A percentile compares a stretch with the other conserved stretches of the same genome.
phyloP scores from a whole-genome alignment of 1,140 invertebrate species.

The Philopotamus ludificatus region DNA sequence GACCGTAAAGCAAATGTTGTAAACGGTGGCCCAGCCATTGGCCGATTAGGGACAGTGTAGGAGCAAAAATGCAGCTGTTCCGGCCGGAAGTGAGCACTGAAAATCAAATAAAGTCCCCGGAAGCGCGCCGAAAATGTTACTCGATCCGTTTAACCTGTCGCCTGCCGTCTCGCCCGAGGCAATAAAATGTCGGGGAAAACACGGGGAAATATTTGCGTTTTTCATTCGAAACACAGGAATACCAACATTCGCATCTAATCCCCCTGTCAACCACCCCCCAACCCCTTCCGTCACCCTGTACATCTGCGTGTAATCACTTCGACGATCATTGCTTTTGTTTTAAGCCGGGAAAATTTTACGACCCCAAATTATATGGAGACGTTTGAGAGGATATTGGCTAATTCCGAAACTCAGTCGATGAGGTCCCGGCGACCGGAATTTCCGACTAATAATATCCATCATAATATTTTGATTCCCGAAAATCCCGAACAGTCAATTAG shows the following conservation, averaged over 20 bases:
- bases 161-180: background rate
- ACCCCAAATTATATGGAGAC: too few relatives aligned
- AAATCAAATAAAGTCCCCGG: conserved; percentile 19
- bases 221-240: background rate
- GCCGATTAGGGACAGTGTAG: background rate
- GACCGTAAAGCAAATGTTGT: background rate
- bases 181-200: conserved; percentile 11
- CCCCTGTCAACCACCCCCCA: too few relatives aligned
- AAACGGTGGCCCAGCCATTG: background rate
- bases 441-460: too few relatives aligned
- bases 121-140: conserved; percentile 6
- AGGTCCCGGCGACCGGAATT: too few relatives aligned
- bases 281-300: too few relatives aligned
- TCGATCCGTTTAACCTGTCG: background rate
- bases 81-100: background rate
- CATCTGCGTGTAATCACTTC: background rate
- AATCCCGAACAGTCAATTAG: too few relatives aligned
- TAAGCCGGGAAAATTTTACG: too few relatives aligned
- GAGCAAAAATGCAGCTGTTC: conserved; percentile 6
- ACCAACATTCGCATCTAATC: background rate
- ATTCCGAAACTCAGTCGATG: too few relatives aligned
- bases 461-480: too few relatives aligned
- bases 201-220: background rate
- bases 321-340: too few relatives aligned
- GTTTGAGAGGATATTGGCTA: too few relatives aligned